Conservation (phyloP, 2,888 invertebrate species). For the Hypselothyrea guttata region DNA sequence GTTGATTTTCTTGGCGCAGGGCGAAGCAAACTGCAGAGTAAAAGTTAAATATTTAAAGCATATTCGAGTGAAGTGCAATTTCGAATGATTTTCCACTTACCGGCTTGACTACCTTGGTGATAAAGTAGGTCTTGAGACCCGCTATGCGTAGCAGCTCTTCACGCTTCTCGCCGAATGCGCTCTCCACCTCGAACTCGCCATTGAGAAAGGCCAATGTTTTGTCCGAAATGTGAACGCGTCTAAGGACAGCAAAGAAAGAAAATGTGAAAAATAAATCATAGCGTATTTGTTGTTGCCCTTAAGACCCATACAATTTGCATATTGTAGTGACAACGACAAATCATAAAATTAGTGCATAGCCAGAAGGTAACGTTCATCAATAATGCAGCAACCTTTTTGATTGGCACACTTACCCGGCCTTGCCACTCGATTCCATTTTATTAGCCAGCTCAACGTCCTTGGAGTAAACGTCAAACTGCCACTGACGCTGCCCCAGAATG, state of each 20-base stretch:
- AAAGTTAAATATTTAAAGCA: too few species aligned
- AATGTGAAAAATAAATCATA: too few species aligned
- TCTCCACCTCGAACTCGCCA: conserved; percentile 96
- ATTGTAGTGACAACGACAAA: conserved; percentile 52
- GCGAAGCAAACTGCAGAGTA: conserved; percentile 73
- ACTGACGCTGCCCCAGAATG: conserved; percentile 95
- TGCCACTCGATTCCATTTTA: conserved; percentile 98
- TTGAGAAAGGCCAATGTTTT: conserved; percentile 93
- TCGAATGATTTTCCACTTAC: conserved; percentile 83
- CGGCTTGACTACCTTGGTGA: conserved; percentile 92
- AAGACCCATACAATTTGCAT: conserved; percentile 54
- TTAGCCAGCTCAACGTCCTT: conserved; percentile 97
- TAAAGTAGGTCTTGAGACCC: conserved; percentile 95
- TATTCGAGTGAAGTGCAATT: neutral
- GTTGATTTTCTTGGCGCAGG: conserved; percentile 74
- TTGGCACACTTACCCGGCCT: conserved; percentile 89
- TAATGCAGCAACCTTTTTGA: conserved; percentile 44
- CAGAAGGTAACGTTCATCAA: conserved; percentile 35
- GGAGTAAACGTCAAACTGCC: conserved; percentile 98
- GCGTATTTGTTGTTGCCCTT: neutral
- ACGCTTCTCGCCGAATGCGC: conserved; percentile 94
- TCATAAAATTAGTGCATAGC: conserved; percentile 32
- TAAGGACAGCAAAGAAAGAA: conserved; percentile 82
- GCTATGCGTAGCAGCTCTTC: conserved; percentile 94
- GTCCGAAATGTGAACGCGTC: conserved; percentile 96